A percentile compares a stretch with the other conserved stretches of the same genome.
Evolutionary conservation across 2,888 invertebrate genomes (phyloP).

Genomic region (Dolichomitus sp.): DNA sequence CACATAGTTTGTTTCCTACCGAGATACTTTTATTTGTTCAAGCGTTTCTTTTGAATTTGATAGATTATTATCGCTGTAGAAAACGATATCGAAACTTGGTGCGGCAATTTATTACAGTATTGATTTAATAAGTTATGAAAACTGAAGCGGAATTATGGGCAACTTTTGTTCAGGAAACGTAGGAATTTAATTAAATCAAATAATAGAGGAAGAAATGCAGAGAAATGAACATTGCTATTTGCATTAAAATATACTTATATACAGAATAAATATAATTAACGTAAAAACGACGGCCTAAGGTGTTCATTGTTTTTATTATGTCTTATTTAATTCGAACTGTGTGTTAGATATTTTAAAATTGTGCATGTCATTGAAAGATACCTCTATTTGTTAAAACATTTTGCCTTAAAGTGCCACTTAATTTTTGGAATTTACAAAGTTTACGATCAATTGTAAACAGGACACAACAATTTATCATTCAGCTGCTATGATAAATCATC

Average conservation of each 20-base stretch:
- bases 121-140: not conserved
- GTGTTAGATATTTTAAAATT: not conserved
- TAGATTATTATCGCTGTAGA: constrained; percentile 21
- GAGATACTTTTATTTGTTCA: constrained; percentile 19
- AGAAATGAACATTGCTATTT: not conserved
- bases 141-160: not conserved
- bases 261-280: too few species aligned
- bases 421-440: not conserved
- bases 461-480: not conserved
- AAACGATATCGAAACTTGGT: constrained; percentile 30
- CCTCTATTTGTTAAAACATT: not conserved
- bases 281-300: too few species aligned
- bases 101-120: not conserved
- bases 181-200: not conserved
- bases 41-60: constrained; percentile 13
- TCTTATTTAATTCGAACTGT: too few species aligned
- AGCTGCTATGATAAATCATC: not conserved
- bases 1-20: not conserved
- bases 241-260: not conserved
- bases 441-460: too few species aligned
- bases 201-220: not conserved
- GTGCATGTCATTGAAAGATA: not conserved
- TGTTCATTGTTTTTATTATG: too few species aligned
- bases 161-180: not conserved
- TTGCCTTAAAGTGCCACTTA: not conserved